A percentile compares a stretch with the other conserved stretches of the same genome.
phyloP scores from a whole-genome alignment of 2,888 invertebrate species.

The Clusia tigrina region DNA sequence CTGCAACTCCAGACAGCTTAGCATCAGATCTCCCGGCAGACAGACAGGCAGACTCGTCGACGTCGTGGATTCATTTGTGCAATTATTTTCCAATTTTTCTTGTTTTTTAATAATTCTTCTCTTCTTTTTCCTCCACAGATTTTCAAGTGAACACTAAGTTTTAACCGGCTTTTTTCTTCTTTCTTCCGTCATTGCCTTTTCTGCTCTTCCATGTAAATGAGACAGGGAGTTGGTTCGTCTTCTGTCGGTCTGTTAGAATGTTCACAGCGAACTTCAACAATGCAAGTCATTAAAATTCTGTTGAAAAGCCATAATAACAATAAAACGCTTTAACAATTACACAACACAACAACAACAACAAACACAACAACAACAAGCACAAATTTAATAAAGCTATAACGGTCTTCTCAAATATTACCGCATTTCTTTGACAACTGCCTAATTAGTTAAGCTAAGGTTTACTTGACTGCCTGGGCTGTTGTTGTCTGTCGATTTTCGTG shows the following conservation, averaged over 20 bases:
- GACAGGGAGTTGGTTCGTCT: too few relatives aligned
- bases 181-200: too few relatives aligned
- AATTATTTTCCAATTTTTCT: neutral
- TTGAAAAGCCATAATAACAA: neutral
- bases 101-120: neutral
- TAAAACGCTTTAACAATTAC: too few relatives aligned
- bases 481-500: neutral
- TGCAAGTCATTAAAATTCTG: constrained; percentile 7
- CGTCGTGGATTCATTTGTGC: neutral
- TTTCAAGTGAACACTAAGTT: neutral
- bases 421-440: constrained; percentile 35
- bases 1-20: neutral
- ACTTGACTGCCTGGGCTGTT: neutral
- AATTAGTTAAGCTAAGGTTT: neutral
- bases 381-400: constrained; percentile 57
- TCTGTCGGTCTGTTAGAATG: too few relatives aligned
- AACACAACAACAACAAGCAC: constrained; percentile 26
- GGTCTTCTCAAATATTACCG: constrained; percentile 57
- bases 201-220: too few relatives aligned
- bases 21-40: neutral
- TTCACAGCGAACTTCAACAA: neutral
- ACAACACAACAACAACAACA: neutral
- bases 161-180: neutral
- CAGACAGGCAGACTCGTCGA: too few relatives aligned
- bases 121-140: neutral